These are phyloP conservation scores for Cephus pulcher DNA, from an alignment of 2,888 invertebrate species.

Conservation along the genomic window DNA sequence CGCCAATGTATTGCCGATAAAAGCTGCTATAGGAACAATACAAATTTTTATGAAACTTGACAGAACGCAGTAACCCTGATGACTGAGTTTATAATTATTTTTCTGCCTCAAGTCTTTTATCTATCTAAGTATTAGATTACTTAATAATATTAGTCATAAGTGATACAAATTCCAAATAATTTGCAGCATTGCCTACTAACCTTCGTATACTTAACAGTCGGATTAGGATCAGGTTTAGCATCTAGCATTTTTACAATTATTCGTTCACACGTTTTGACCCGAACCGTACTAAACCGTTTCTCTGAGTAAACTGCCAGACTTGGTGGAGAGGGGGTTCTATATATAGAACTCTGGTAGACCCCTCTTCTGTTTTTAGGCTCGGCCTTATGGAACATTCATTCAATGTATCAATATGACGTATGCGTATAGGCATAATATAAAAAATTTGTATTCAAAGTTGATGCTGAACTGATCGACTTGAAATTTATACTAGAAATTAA, in stretches of 20 bases:
- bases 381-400: too few relatives aligned
- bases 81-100: not conserved
- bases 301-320: not conserved
- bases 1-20: too few relatives aligned
- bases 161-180: not conserved
- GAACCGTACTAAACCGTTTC: not conserved
- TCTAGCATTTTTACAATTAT: not conserved
- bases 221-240: not conserved
- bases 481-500: not conserved
- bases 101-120: not conserved
- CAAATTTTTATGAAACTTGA: too few relatives aligned
- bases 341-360: not conserved
- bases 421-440: not conserved
- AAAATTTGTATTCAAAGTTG: not conserved
- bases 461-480: not conserved
- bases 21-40: too few relatives aligned
- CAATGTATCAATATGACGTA: not conserved
- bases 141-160: not conserved
- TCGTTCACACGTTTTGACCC: not conserved
- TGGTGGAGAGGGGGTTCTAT: not conserved
- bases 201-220: not conserved
- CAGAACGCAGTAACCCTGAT: too few relatives aligned
- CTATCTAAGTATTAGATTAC: not conserved
- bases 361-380: not conserved
- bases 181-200: not conserved